Evolutionary conservation across 2,113 vertebrate species (phyloP).

Genomic region (Maccullochella peelii): DNA sequence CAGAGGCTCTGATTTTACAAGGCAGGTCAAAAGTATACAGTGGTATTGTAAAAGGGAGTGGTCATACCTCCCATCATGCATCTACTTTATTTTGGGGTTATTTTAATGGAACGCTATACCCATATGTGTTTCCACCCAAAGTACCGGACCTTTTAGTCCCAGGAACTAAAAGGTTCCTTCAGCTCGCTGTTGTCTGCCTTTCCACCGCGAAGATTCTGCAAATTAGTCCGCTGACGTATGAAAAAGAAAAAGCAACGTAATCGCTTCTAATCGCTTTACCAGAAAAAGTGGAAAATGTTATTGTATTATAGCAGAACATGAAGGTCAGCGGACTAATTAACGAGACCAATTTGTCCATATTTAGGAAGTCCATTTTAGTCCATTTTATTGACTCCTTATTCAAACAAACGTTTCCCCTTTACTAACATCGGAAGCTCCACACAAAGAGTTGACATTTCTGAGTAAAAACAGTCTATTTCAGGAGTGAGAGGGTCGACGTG

Average conservation of each 20-base stretch:
- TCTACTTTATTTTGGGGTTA: neutral
- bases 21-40: constrained; percentile 35
- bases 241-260: too few relatives aligned
- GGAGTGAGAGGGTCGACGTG: constrained; percentile 17
- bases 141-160: too few relatives aligned
- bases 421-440: constrained; percentile 29
- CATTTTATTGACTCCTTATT: constrained; percentile 22
- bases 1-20: constrained; percentile 34
- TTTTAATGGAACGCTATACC: too few relatives aligned
- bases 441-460: constrained; percentile 51
- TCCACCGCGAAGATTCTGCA: too few relatives aligned
- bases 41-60: neutral
- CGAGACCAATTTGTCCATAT: neutral
- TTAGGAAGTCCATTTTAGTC: constrained; percentile 18
- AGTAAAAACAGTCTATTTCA: constrained; percentile 43
- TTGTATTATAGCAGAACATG: too few relatives aligned
- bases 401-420: constrained; percentile 28
- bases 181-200: too few relatives aligned
- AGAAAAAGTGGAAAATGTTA: too few relatives aligned
- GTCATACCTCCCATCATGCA: neutral
- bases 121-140: too few relatives aligned
- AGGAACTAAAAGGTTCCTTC: too few relatives aligned
- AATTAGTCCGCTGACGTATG: too few relatives aligned
- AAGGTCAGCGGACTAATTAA: neutral
- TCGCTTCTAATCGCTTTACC: too few relatives aligned